phyloP scores from a whole-genome alignment of 64 coral and sea anemone genomes.

The Montipora capricornis region DNA sequence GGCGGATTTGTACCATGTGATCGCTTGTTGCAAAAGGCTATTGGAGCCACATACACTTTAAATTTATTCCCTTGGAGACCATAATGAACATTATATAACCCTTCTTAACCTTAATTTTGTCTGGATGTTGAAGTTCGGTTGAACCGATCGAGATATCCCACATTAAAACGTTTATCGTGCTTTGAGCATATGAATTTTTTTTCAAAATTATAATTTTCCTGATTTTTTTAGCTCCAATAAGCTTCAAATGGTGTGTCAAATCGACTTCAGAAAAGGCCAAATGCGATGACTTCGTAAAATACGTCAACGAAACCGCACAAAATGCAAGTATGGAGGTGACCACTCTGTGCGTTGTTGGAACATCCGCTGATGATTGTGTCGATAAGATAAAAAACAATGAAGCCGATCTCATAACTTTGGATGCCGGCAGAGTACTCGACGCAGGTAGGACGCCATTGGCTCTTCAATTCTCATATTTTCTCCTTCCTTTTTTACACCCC shows the following conservation, averaged over 20 bases:
- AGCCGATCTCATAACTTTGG: conserved; percentile 70
- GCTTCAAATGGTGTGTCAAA: conserved; percentile 56
- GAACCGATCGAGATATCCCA: no score
- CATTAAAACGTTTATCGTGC: no score
- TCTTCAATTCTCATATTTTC: not conserved
- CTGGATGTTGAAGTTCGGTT: no score
- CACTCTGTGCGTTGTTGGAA: conserved; percentile 25
- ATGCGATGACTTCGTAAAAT: conserved; percentile 29
- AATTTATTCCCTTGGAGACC: no score
- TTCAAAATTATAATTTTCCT: no score
- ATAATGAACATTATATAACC: no score
- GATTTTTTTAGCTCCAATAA: not conserved
- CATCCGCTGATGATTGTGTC: conserved; percentile 46
- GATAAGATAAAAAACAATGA: conserved; percentile 35
- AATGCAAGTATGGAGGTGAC: not conserved
- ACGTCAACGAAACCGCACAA: not conserved
- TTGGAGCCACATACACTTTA: no score
- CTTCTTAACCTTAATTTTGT: no score
- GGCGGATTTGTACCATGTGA: no score
- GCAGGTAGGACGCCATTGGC: conserved; percentile 47
- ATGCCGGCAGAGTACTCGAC: conserved; percentile 32
- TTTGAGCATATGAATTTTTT: no score
- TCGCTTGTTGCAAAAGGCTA: no score
- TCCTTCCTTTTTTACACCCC: not conserved
- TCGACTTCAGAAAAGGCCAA: not conserved